Evolutionary conservation across 2,113 vertebrate genomes (phyloP).

Genomic region (Indicator indicator): DNA sequence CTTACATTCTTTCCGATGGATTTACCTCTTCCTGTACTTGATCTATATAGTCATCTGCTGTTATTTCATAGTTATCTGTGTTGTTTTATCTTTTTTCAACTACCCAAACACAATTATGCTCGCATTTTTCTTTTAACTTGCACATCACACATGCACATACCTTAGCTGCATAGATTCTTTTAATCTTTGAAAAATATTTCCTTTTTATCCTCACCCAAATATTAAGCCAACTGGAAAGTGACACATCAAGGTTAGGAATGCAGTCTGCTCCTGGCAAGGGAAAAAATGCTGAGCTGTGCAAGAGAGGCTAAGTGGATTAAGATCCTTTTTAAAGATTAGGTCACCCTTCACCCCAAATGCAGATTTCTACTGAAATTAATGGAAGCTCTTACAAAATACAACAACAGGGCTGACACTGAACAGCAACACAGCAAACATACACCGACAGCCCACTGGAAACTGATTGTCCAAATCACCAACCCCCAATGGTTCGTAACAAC

Average conservation of each 20-base stretch:
- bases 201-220: slow-evolving; percentile 43
- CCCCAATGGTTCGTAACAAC: background rate
- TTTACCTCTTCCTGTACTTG: slow-evolving; percentile 16
- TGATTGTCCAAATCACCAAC: background rate
- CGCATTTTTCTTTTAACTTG: background rate
- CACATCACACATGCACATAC: background rate
- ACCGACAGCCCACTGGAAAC: background rate
- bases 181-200: slow-evolving; percentile 42
- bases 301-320: slow-evolving; percentile 49
- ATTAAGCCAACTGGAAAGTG: slow-evolving; percentile 57
- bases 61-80: background rate
- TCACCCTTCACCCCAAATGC: slow-evolving; percentile 24
- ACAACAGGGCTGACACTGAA: background rate
- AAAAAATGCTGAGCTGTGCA: slow-evolving; percentile 52
- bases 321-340: slow-evolving; percentile 60
- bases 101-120: background rate
- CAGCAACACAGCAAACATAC: background rate
- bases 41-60: background rate
- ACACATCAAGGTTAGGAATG: slow-evolving; percentile 64
- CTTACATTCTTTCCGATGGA: background rate
- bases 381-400: background rate
- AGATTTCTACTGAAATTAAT: slow-evolving; percentile 49
- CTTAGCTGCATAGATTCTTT: slow-evolving; percentile 13
- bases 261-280: slow-evolving; percentile 43
- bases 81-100: slow-evolving; percentile 8